Percentiles rank a stretch among this genome's conserved stretches.
phyloP scores from a whole-genome alignment of 2,888 invertebrate species.

The Rotaria sp. region DNA sequence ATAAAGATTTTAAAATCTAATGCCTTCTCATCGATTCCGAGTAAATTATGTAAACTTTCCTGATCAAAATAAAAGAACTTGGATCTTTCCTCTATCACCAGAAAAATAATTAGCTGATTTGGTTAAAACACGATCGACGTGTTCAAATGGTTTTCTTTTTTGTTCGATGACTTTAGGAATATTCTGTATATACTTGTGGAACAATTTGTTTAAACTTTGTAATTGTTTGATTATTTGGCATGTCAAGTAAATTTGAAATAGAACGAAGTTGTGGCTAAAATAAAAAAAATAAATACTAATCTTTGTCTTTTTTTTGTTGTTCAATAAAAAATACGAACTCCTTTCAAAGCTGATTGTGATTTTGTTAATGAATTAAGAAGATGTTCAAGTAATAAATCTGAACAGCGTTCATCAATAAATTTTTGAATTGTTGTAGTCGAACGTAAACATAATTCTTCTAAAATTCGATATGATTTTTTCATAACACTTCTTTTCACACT shows the following conservation, averaged over 20 bases:
- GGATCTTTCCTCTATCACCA: no score
- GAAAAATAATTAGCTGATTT: no score
- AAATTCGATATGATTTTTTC: neutral
- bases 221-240: neutral
- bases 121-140: no score
- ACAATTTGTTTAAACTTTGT: neutral
- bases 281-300: neutral
- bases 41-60: no score
- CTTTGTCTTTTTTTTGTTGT: no score
- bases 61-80: no score
- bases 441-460: conserved; percentile 17
- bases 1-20: no score
- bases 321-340: neutral
- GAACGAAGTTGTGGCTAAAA: conserved; percentile 18
- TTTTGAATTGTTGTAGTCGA: neutral
- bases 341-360: conserved; percentile 15
- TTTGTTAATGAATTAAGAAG: neutral
- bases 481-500: neutral
- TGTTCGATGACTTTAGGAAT: no score
- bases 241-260: conserved; percentile 23
- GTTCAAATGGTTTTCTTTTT: no score
- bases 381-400: conserved; percentile 1
- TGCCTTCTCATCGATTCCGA: no score
- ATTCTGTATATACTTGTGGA: neutral
- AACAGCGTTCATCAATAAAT: neutral